Base-by-base conservation (phyloP, 1,140 invertebrate genomes). In the Panonychus citri region DNA sequence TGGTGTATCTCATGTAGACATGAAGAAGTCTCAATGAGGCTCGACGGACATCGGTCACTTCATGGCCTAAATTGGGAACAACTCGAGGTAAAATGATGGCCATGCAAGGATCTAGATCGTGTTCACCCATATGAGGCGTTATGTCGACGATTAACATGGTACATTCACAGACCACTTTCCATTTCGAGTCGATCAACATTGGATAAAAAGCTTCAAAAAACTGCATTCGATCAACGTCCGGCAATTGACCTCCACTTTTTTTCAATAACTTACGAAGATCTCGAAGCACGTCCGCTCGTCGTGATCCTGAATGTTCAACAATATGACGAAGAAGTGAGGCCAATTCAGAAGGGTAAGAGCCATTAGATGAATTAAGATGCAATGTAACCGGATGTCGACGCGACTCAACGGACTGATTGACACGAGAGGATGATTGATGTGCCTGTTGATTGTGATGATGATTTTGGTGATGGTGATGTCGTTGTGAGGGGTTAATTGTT, bases 1-100 rank as follows among this genome's bases (percentile, higher is more conserved):
- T 52, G 17, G 63, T 64, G 37, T 59, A 56, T 27, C 54, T 59
- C 59, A 63, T 58, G 49, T 64, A 60, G 5, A 55, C 49, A 34
- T 60, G 59, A 3, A 64, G 51, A n/a, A 63, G 54, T 49, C 63
- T 57, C 2, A 64, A 30, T 26, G 57, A 53, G 27, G 57, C 42
- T 19, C 59, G 24, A 42, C 52, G 37, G 10, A 57, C 51, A 26
- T 60, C 59, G 1, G 39, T 48, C 8, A n/a, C 28, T 30, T 57
- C 59, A 21, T 60, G 55, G 1, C 55, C 54, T 46, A 53, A 46
- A 37, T 55, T 55, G 17, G 39, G 54, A 8, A 48, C 25, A 12
- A 55, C 24, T 24, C 39, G 40, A 19, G 54, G 54, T 13, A 55
- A 34, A 17, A 55, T 34, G 5, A 55, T 21, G 21, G 25, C n/a